These are phyloP conservation scores for Hemitrygon akajei DNA, from an alignment of 2,797 vertebrate species.

Conservation along the genomic window DNA sequence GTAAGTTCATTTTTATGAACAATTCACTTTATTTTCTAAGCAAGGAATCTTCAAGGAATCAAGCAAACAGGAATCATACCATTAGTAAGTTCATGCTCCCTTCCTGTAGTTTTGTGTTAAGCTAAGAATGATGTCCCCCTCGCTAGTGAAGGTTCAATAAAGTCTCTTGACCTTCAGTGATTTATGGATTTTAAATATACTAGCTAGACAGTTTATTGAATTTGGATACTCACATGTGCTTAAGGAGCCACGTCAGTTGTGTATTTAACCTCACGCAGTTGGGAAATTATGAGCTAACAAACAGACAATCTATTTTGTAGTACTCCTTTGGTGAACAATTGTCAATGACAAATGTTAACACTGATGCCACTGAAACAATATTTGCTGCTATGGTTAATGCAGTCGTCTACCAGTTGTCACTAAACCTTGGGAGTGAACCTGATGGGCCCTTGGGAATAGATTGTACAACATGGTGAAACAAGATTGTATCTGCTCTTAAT, in stretches of 20 bases:
- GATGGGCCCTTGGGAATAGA: slow-evolving; percentile 28
- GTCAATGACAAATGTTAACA: slow-evolving; percentile 24
- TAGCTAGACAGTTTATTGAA: slow-evolving; percentile 20
- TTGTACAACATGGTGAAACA: background rate
- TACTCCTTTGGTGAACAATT: slow-evolving; percentile 10
- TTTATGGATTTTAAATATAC: slow-evolving; percentile 31
- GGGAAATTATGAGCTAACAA: slow-evolving; percentile 13
- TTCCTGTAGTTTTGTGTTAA: background rate
- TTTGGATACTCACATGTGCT: background rate
- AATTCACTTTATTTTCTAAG: background rate
- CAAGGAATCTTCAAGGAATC: background rate
- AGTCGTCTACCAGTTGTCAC: slow-evolving; percentile 16
- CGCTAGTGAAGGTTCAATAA: slow-evolving; percentile 11
- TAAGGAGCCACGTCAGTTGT: slow-evolving; percentile 15
- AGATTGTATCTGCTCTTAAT: slow-evolving; percentile 1
- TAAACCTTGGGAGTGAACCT: slow-evolving; percentile 6
- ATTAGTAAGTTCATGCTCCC: background rate
- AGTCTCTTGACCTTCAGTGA: slow-evolving; percentile 26
- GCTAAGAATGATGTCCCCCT: background rate
- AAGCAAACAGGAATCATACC: background rate
- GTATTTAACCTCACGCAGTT: slow-evolving; percentile 3
- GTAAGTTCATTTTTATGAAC: background rate
- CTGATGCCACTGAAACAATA: background rate
- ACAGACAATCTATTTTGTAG: background rate
- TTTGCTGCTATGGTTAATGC: slow-evolving; percentile 1